A percentile compares a stretch with the other conserved stretches of the same genome.
These are phyloP conservation scores for Notospermus geniculatus DNA, from an alignment of 1,140 invertebrate species.

Conservation along the genomic window DNA sequence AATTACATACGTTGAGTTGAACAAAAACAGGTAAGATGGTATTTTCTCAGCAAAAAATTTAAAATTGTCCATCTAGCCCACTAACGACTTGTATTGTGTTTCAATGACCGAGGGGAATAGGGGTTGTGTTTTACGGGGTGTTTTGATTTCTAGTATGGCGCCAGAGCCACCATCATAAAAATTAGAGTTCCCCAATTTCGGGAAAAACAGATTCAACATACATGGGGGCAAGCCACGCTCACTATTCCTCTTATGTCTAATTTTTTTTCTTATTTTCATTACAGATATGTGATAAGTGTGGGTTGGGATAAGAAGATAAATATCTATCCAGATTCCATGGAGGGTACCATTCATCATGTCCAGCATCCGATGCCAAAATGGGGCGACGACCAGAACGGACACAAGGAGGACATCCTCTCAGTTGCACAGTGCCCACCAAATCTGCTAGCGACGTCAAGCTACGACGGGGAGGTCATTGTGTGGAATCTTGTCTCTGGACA, in stretches of 20 bases:
- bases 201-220: too few relatives aligned
- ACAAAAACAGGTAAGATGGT: conserved; percentile 47
- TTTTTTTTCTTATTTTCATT: background rate
- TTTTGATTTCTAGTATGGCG: too few relatives aligned
- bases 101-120: too few relatives aligned
- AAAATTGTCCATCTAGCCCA: too few relatives aligned
- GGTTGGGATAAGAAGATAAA: conserved; percentile 57
- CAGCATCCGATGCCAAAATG: conserved; percentile 49
- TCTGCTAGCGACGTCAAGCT: conserved; percentile 53
- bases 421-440: conserved; percentile 51
- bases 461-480: conserved; percentile 55
- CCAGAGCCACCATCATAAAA: too few relatives aligned
- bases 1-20: conserved; percentile 53
- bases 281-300: conserved; percentile 52
- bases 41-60: too few relatives aligned
- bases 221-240: too few relatives aligned
- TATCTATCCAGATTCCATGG: conserved; percentile 50
- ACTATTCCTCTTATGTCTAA: too few relatives aligned
- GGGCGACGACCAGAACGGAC: conserved; percentile 53
- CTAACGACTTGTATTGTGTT: too few relatives aligned
- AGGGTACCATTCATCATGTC: conserved; percentile 44
- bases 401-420: conserved; percentile 53
- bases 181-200: too few relatives aligned
- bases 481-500: conserved; percentile 58
- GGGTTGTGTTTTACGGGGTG: too few relatives aligned